Conservation (phyloP, 2,113 vertebrate species). For the Corythornis vintsioides region DNA sequence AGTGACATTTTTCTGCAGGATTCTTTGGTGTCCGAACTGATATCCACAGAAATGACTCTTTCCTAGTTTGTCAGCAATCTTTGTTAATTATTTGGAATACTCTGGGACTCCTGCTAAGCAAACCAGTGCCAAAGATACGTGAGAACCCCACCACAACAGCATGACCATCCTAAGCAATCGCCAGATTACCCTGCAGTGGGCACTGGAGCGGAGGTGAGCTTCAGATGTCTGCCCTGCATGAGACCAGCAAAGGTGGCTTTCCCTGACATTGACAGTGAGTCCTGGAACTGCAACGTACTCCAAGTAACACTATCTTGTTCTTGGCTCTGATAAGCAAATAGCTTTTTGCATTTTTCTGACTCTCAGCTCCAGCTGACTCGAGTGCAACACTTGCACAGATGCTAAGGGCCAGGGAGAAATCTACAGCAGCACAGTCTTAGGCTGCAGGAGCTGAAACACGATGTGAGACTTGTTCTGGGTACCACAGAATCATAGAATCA, state of each 20-base stretch:
- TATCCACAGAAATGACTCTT: not conserved
- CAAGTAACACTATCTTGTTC: not conserved
- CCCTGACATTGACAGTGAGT: not conserved
- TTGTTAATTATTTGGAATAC: not conserved
- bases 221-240: not conserved
- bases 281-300: not conserved
- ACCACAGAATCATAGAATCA: not conserved
- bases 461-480: fast-evolving
- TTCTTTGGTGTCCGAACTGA: constrained; percentile 22
- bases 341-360: not conserved
- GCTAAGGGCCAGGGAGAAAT: not conserved
- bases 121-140: not conserved
- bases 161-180: fast-evolving
- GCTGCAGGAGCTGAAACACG: not conserved
- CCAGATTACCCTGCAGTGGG: fast-evolving
- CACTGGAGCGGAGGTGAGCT: fast-evolving
- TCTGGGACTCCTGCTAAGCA: not conserved
- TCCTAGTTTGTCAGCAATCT: constrained; percentile 19
- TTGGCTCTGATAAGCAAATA: not conserved
- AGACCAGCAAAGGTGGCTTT: not conserved
- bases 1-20: constrained; percentile 46
- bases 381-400: not conserved
- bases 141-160: not conserved
- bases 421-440: fast-evolving
- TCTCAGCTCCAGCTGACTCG: not conserved